phyloP scores from a whole-genome alignment of 2,113 vertebrate species.

The Xyliphius kryptos region DNA sequence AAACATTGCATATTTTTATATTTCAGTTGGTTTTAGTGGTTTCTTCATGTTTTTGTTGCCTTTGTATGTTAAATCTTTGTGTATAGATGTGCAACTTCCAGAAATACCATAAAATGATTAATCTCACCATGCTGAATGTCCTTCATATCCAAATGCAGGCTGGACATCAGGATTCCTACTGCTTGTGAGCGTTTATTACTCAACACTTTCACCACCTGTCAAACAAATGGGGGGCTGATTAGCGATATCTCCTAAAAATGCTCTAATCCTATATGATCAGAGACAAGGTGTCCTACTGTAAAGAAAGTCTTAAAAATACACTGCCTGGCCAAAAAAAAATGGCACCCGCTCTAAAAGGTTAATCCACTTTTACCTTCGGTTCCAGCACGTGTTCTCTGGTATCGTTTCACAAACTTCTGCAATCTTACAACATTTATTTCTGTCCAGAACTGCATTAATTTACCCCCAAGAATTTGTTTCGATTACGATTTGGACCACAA shows the following conservation, averaged over 20 bases:
- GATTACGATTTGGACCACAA: no score
- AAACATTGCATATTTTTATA: no score
- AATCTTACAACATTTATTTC: no score
- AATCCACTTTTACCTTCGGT: no score
- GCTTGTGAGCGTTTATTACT: conserved; percentile 96
- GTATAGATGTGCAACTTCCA: no score
- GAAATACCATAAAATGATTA: neutral
- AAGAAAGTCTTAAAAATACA: conserved; percentile 16
- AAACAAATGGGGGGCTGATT: neutral
- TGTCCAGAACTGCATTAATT: no score
- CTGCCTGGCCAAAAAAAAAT: no score
- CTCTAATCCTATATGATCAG: neutral
- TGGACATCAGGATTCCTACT: conserved; percentile 77
- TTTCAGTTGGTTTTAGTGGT: neutral
- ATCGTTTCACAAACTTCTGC: no score
- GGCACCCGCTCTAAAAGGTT: no score
- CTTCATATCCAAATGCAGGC: conserved; percentile 70
- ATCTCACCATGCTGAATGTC: conserved; percentile 66
- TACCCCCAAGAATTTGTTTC: no score
- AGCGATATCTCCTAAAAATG: conserved; percentile 2
- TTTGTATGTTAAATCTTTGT: no score
- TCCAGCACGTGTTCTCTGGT: no score
- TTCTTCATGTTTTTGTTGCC: neutral
- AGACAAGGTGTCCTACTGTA: conserved; percentile 12
- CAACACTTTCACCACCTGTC: conserved; percentile 87